Evolutionary conservation across 2,113 vertebrate species (phyloP), one percentile per base, ranked within the genome.

Genomic region (Psittacula cyanocephala): DNA sequence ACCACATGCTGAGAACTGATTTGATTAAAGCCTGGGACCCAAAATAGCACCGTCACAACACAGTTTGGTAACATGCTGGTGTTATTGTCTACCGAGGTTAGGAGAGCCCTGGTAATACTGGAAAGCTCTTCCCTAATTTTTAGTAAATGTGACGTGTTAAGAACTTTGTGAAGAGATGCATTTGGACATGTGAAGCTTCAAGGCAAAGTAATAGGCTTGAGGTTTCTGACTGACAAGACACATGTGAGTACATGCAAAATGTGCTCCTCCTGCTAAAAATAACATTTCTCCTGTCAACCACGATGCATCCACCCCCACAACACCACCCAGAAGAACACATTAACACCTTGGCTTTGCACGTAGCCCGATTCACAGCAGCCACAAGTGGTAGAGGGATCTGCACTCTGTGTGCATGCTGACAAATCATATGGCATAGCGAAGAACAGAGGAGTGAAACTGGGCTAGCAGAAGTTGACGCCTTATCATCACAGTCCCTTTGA

Each of bases 301-400:
- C 81, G 93, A 96, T 69, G 92, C 93, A 94, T 80, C 96, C 96
- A 93, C 95, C 95, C 95, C 86, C 96, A 95, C 96, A 95, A 93
- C 96, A 97, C 96, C 96, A 96, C 96, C 93, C 96, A 97, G 96
- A 97, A 97, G 95, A 96, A 96, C 95, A 96, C 94, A 95, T 96
- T 96, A 94, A 81, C 96, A 96, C 93, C 96, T 97, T 95, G 95
- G 95, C 95, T 96, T 97, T 95, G 96, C 96, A 96, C 96, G 86
- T 93, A 95, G 93, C 95, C 96, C 83, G 31, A 94, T 96, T 96
- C 92, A 95, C 96, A 97, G 96, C 96, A 97, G 96, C 96, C 96
- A 96, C 95, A 97, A 97, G 96, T 95, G 95, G 95, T 95, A 94
- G 93, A 95, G 92, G 91, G 96, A 96, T 95, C 92, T 96, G 92